Evolutionary conservation across 1,140 invertebrate genomes (phyloP).

Genomic region (Leptestheria dahalacensis): DNA sequence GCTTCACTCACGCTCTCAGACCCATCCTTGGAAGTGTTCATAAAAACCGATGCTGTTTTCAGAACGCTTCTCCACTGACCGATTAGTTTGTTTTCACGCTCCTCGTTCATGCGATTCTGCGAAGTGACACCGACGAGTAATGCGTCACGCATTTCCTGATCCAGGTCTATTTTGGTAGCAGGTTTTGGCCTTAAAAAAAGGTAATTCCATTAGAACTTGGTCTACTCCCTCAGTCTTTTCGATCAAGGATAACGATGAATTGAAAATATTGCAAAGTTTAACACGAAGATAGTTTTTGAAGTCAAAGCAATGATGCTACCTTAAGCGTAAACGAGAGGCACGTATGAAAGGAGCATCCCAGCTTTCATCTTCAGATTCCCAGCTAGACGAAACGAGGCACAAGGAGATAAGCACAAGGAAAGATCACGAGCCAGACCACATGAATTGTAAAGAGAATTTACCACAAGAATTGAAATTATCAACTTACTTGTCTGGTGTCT

Average conservation of each 20-base stretch:
- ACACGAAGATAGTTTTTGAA: no score
- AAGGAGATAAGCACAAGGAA: neutral
- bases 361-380: conserved; percentile 34
- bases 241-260: no score
- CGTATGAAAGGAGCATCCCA: conserved; percentile 34
- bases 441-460: no score
- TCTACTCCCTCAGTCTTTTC: no score
- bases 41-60: neutral
- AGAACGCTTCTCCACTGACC: conserved; percentile 21
- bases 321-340: neutral
- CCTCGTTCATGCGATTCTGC: conserved; percentile 23
- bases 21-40: neutral
- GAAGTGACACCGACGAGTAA: conserved; percentile 20
- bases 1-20: neutral
- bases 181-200: conserved; percentile 12
- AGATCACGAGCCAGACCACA: neutral
- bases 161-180: conserved; percentile 20
- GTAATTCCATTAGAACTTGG: neutral
- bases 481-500: neutral
- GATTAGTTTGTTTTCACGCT: conserved; percentile 20
- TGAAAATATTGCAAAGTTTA: no score
- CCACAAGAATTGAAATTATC: no score
- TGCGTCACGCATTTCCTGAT: conserved; percentile 19
- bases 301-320: no score
- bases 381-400: conserved; percentile 16